Evolutionary conservation across 2,888 invertebrate genomes (phyloP).

Genomic region (Chymomyza amoena): DNA sequence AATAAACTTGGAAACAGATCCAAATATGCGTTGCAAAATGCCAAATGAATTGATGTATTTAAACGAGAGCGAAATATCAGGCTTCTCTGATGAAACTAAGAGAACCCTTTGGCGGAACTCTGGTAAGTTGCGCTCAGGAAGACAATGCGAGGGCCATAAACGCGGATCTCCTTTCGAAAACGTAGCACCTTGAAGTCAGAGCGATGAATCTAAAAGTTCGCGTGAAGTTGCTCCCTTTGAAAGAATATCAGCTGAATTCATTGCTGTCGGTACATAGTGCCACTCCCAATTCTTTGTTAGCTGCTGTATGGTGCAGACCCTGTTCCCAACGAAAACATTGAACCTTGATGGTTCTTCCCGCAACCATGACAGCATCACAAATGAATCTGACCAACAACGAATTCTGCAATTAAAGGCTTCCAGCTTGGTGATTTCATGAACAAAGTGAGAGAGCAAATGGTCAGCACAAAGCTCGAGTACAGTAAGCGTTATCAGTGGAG

Average conservation of each 20-base stretch:
- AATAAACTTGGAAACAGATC: not conserved
- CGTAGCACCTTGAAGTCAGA: not conserved
- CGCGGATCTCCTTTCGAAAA: not conserved
- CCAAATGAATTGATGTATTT: conserved; percentile 1
- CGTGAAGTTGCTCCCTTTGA: conserved; percentile 2
- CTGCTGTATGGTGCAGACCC: not conserved
- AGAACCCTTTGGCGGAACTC: not conserved
- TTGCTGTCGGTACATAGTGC: conserved; percentile 7
- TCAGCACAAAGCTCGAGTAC: too few relatives aligned
- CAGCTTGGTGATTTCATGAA: too few relatives aligned
- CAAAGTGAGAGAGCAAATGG: too few relatives aligned
- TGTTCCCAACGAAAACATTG: too few relatives aligned
- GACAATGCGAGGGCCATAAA: not conserved
- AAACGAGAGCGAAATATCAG: not conserved
- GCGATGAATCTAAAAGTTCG: not conserved
- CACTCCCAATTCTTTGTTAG: not conserved
- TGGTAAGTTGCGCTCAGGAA: too few relatives aligned
- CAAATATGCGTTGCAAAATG: not conserved
- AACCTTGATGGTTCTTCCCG: too few relatives aligned
- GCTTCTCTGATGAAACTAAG: not conserved
- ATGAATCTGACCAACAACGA: too few relatives aligned
- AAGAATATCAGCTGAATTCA: conserved; percentile 13
- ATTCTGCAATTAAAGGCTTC: too few relatives aligned
- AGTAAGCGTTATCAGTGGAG: too few relatives aligned
- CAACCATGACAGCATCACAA: too few relatives aligned